phyloP scores from a whole-genome alignment of 2,888 invertebrate species.

The Corythucha ciliata region DNA sequence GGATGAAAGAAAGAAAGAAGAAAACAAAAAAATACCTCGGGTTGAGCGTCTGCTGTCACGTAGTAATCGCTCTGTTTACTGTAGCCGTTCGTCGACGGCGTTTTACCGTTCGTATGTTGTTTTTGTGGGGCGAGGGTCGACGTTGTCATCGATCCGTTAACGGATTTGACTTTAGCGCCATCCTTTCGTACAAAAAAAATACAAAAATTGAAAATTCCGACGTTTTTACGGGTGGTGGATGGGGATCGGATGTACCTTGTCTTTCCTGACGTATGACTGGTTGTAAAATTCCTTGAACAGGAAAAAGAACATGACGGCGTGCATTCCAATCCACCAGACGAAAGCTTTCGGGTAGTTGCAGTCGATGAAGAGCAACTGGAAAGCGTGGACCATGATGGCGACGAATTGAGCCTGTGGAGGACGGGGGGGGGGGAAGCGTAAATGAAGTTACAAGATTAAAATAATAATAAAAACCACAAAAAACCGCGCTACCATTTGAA shows the following conservation, averaged over 20 bases:
- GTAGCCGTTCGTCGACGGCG: slow-evolving; percentile 11
- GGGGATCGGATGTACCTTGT: too few relatives aligned
- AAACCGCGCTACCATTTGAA: slow-evolving; percentile 66
- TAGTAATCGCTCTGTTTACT: slow-evolving; percentile 19
- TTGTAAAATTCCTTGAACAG: slow-evolving; percentile 88
- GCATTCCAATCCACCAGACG: slow-evolving; percentile 84
- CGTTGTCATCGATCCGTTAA: slow-evolving; percentile 10
- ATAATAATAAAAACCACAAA: too few relatives aligned
- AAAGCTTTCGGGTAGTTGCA: slow-evolving; percentile 84
- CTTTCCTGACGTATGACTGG: slow-evolving; percentile 50
- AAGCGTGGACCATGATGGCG: slow-evolving; percentile 76
- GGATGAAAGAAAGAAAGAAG: neutral
- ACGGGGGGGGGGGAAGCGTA: too few relatives aligned
- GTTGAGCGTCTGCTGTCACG: slow-evolving; percentile 10
- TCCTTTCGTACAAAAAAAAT: neutral
- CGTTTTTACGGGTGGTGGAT: neutral
- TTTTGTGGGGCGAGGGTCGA: too few relatives aligned
- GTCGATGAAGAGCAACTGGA: slow-evolving; percentile 77
- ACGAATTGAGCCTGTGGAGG: slow-evolving; percentile 77
- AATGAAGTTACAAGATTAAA: too few relatives aligned
- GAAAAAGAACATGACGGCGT: slow-evolving; percentile 86
- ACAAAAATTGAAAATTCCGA: neutral
- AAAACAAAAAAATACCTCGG: slow-evolving; percentile 6
- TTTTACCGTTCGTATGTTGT: slow-evolving; percentile 15
- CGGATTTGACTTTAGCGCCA: slow-evolving; percentile 13